These are phyloP conservation scores for Abramis brama DNA, from an alignment of 2,113 vertebrate species.

Conservation along the genomic window DNA sequence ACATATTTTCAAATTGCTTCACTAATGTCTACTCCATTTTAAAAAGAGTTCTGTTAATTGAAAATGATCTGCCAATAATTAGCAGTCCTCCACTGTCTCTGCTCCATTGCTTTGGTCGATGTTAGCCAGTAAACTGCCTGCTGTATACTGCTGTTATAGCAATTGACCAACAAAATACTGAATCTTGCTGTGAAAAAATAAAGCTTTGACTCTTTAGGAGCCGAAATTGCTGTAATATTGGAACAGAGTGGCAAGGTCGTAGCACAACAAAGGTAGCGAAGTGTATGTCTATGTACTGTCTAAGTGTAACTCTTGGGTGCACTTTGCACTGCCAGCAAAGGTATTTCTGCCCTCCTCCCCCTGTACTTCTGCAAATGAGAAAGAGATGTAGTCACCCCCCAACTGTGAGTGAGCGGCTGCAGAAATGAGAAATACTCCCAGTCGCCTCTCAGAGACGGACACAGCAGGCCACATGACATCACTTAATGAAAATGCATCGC, in stretches of 20 bases:
- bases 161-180: slow-evolving; percentile 55
- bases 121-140: background rate
- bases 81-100: background rate
- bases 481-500: slow-evolving; percentile 76
- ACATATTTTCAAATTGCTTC: no score
- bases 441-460: slow-evolving; percentile 69
- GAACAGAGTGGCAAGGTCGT: slow-evolving; percentile 49
- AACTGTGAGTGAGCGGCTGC: slow-evolving; percentile 63
- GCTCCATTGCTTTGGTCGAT: background rate
- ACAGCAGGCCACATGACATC: slow-evolving; percentile 74
- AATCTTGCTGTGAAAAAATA: slow-evolving; percentile 54
- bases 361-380: slow-evolving; percentile 73
- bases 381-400: slow-evolving; percentile 70
- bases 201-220: slow-evolving; percentile 54
- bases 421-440: slow-evolving; percentile 69
- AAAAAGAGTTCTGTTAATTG: background rate
- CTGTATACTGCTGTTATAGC: background rate
- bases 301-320: slow-evolving; percentile 64
- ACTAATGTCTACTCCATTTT: no score
- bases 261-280: slow-evolving; percentile 63
- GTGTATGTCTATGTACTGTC: slow-evolving; percentile 55
- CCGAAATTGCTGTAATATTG: slow-evolving; percentile 63
- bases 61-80: background rate
- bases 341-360: slow-evolving; percentile 62
- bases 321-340: slow-evolving; percentile 67